These are phyloP conservation scores for Zosterops lateralis DNA, from an alignment of 2,113 vertebrate genomes.

Conservation along the genomic window DNA sequence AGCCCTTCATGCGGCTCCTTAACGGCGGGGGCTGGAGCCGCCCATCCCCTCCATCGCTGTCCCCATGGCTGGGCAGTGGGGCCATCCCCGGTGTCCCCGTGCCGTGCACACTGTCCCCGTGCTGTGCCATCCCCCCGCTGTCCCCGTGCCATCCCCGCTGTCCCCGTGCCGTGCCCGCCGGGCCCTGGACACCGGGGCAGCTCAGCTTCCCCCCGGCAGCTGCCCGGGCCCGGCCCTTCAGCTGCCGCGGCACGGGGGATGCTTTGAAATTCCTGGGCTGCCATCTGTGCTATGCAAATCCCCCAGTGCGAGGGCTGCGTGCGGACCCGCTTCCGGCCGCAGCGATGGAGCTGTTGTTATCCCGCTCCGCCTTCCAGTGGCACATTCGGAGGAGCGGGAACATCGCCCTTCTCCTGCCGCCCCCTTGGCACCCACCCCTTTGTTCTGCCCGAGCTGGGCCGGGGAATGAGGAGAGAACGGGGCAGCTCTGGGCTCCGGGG, in stretches of 20 bases:
- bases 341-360: neutral
- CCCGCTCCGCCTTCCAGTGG: neutral
- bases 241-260: slow-evolving; percentile 58
- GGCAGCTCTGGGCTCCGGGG: fast-evolving
- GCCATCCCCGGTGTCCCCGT: no score
- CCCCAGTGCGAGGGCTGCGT: slow-evolving; percentile 21
- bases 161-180: neutral
- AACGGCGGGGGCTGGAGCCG: fast-evolving
- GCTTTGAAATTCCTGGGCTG: slow-evolving; percentile 73
- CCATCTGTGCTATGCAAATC: slow-evolving; percentile 73
- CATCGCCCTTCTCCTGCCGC: neutral
- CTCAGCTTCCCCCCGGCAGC: neutral
- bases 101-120: no score
- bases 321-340: slow-evolving; percentile 13
- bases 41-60: fast-evolving
- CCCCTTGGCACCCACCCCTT: neutral
- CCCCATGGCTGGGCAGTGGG: fast-evolving
- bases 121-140: no score
- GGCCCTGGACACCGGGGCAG: neutral
- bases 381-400: neutral
- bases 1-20: neutral
- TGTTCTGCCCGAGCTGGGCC: neutral
- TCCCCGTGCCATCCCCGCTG: no score
- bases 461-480: fast-evolving
- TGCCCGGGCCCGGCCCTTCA: slow-evolving; percentile 7